Evolutionary conservation across 2,113 vertebrate genomes (phyloP).

Genomic region (Manacus vitellinus): DNA sequence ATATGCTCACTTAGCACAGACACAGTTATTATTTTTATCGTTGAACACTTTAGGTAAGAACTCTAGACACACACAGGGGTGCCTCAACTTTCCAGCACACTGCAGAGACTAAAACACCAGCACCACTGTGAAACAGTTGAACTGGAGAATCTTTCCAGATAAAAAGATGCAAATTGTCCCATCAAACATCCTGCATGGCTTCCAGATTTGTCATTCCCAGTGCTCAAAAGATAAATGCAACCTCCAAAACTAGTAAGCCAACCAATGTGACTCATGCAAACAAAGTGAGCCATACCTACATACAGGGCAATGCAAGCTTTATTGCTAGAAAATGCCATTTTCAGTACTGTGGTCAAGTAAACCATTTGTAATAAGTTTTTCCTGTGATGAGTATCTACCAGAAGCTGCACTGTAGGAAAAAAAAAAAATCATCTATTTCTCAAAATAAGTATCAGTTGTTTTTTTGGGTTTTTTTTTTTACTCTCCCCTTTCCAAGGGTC

Average conservation of each 20-base stretch:
- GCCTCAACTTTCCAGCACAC: conserved; percentile 1
- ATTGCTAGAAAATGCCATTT: neutral
- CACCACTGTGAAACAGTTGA: conserved; percentile 7
- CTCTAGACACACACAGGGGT: neutral
- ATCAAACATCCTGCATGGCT: neutral
- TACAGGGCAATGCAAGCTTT: neutral
- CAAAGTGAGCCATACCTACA: neutral
- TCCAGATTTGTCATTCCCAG: neutral
- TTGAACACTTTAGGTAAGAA: conserved; percentile 34
- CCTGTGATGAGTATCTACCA: neutral
- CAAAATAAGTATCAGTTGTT: neutral
- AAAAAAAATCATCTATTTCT: neutral
- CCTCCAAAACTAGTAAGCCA: neutral
- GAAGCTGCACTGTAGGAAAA: neutral
- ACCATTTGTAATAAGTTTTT: neutral
- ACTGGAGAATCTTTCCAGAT: neutral
- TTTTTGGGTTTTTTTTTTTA: too few relatives aligned
- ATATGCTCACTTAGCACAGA: conserved; percentile 41
- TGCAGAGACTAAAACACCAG: conserved; percentile 10
- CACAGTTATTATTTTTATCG: conserved; percentile 62
- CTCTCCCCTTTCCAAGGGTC: too few relatives aligned
- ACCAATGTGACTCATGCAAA: neutral
- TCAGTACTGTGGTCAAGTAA: neutral
- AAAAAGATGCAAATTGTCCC: conserved; percentile 12
- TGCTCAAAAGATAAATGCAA: neutral